A percentile compares a stretch with the other conserved stretches of the same genome.
Conservation (phyloP, 2,888 invertebrate genomes). For the Drosophila rubida region DNA sequence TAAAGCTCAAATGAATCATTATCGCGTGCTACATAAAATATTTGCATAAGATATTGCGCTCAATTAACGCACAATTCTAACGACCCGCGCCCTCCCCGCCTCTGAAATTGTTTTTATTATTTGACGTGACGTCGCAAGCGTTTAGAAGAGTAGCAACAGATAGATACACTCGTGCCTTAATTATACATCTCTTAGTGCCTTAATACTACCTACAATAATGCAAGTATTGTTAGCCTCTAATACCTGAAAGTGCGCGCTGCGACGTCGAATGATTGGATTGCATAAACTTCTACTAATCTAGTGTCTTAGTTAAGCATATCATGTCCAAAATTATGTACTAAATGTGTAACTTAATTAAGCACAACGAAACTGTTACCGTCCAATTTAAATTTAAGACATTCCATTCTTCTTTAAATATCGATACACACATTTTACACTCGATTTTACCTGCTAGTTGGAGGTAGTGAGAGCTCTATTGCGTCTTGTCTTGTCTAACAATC, state of each 20-base stretch:
- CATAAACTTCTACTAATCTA: conserved; percentile 75
- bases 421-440: conserved; percentile 9
- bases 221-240: conserved; percentile 44
- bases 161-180: conserved; percentile 69
- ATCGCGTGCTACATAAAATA: conserved; percentile 55
- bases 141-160: conserved; percentile 51
- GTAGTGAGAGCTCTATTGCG: conserved; percentile 12
- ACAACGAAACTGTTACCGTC: conserved; percentile 41
- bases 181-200: conserved; percentile 66
- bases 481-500: conserved; percentile 33
- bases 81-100: conserved; percentile 1
- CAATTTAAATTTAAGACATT: conserved; percentile 51
- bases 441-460: conserved; percentile 34
- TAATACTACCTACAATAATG: conserved; percentile 20
- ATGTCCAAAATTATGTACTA: conserved; percentile 10
- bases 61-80: conserved; percentile 67
- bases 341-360: conserved; percentile 30
- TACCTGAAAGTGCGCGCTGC: conserved; percentile 35
- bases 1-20: conserved; percentile 61
- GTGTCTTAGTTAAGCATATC: conserved; percentile 57
- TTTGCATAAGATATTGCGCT: conserved; percentile 70
- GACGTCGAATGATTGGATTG: conserved; percentile 60
- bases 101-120: conserved; percentile 12
- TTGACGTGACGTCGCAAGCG: conserved; percentile 50
- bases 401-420: conserved; percentile 15